Percentiles rank a stretch among this genome's conserved stretches.
Conservation (phyloP, 2,888 invertebrate species). For the Patella pellucida region DNA sequence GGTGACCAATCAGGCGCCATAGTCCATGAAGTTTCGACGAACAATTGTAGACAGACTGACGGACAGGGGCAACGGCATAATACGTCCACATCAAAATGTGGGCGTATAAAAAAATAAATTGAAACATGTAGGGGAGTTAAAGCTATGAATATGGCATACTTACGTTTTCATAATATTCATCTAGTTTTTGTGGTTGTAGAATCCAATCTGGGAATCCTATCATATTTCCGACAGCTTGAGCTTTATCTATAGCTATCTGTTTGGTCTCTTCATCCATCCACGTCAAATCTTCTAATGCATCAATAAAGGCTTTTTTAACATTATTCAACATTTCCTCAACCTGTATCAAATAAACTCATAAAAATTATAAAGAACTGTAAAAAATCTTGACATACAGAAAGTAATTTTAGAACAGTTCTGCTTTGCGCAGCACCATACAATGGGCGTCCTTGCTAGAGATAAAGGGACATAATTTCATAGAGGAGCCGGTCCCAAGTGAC, state of each 20-base stretch:
- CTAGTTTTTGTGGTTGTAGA: conserved; percentile 45
- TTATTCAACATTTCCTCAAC: conserved; percentile 47
- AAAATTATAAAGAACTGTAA: background rate
- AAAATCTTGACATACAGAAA: background rate
- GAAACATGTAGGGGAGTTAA: background rate
- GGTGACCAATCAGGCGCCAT: too few relatives aligned
- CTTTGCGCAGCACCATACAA: background rate
- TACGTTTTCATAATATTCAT: conserved; percentile 59
- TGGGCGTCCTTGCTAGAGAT: too few relatives aligned
- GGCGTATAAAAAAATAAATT: too few relatives aligned
- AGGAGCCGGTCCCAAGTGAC: too few relatives aligned
- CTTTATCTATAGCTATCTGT: conserved; percentile 53
- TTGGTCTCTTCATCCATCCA: conserved; percentile 65
- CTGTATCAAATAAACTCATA: conserved; percentile 33
- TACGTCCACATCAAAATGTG: too few relatives aligned
- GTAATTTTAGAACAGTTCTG: background rate
- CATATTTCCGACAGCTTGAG: conserved; percentile 45
- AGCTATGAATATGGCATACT: conserved; percentile 13
- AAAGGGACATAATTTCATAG: too few relatives aligned
- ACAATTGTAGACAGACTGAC: too few relatives aligned
- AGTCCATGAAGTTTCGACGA: too few relatives aligned
- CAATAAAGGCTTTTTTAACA: conserved; percentile 48
- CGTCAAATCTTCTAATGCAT: conserved; percentile 44
- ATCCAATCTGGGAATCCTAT: conserved; percentile 66
- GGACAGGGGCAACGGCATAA: too few relatives aligned